Base-by-base conservation (phyloP, 2,797 vertebrate genomes). In the Crocodylus rhombifer region DNA sequence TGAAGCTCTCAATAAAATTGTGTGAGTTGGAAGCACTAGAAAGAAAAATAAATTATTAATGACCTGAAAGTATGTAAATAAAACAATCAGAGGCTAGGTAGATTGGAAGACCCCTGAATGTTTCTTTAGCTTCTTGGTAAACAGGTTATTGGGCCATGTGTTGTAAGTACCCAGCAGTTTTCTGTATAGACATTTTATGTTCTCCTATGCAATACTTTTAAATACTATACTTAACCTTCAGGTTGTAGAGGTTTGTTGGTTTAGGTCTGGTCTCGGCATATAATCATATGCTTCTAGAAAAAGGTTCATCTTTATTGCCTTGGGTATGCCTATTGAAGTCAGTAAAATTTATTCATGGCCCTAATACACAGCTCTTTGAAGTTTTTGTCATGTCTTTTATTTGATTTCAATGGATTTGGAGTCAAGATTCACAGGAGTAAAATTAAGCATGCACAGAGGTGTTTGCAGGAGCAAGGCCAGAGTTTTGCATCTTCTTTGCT, bases 351-450 rank as follows among this genome's bases (percentile, higher is more conserved):
- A 74, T 1, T 87, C 1, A 28, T 21, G 63, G n/a, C 14, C 64
- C 33, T 84, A 13, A 71, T 91, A 89, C 18, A 36, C 36, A 28
- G 80, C 5, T 23, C 69, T 14, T 7, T 58, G 88, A 79, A 84
- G 58, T 55, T n/a, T 10, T 80, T 0, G 1, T 2, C 1, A 0
- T 64, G n/a, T 26, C n/a, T 71, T 63, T 63, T 86, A 20, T 21
- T 84, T 61, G 62, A 14, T 73, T 87, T 25, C 79, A 80, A 1
- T 18, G 56, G 5, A n/a, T 81, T 86, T 79, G 76, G 28, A 9
- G 9, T 75, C 25, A 36, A 71, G 58, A 56, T 73, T 90, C 42
- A 2, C 13, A 26, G 76, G 75, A 77, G 13, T 62, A 67, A 84
- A 73, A 71, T 28, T 25, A 61, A 83, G 28, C 16, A 5, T 78